Evolutionary conservation across 2,797 vertebrate species (phyloP).

Genomic region (Xenops minutus): DNA sequence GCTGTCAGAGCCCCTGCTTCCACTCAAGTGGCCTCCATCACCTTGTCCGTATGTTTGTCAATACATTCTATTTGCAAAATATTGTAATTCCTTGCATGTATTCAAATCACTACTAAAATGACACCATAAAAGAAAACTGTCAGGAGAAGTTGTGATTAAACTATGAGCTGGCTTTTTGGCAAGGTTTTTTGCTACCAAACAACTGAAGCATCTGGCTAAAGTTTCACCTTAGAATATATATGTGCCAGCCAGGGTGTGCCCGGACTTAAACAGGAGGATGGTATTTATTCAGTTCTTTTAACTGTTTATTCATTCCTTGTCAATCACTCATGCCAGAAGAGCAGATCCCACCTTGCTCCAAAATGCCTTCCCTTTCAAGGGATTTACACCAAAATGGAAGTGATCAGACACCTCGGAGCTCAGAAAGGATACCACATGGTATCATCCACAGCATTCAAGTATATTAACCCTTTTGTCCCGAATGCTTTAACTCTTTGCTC

Average conservation of each 20-base stretch:
- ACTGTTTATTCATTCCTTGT: constrained; percentile 61
- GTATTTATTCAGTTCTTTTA: constrained; percentile 61
- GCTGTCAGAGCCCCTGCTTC: constrained; percentile 33
- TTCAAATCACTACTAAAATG: background rate
- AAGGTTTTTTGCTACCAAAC: background rate
- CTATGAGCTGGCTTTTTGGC: constrained; percentile 4
- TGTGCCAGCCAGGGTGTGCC: background rate
- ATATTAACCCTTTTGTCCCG: background rate
- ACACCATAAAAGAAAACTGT: background rate
- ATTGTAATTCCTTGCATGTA: background rate
- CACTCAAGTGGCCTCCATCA: constrained; percentile 16
- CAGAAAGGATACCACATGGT: background rate
- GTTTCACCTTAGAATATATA: constrained; percentile 25
- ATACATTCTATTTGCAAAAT: background rate
- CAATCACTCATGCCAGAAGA: constrained; percentile 47
- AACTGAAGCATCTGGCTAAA: constrained; percentile 5
- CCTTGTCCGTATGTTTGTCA: background rate
- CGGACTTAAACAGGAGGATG: constrained; percentile 31
- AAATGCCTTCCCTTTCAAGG: constrained; percentile 50
- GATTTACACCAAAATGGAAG: constrained; percentile 63
- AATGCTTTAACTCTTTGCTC: background rate
- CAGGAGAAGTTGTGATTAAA: background rate
- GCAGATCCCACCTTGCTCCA: constrained; percentile 27
- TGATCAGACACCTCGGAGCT: constrained; percentile 13
- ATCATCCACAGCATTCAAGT: background rate